Percentiles rank a stretch among this genome's conserved stretches.
Conservation (phyloP, 1,140 invertebrate genomes). For the Drosophila rufa region DNA sequence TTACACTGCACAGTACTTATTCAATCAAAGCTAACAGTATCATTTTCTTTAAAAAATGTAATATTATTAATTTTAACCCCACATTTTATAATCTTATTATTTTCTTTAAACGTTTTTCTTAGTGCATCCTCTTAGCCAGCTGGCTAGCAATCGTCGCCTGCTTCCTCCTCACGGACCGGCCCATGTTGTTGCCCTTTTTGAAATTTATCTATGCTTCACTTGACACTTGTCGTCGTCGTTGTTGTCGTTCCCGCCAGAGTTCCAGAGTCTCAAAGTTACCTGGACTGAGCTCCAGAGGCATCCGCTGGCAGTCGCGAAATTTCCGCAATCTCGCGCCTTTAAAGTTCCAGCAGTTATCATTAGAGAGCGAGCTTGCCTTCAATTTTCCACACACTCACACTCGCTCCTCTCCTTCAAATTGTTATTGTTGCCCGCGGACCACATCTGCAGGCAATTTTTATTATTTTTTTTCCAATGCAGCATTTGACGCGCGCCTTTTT, state of each 20-base stretch:
- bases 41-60: neutral
- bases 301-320: slow-evolving; percentile 57
- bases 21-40: neutral
- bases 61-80: no score
- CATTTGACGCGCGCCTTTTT: slow-evolving; percentile 65
- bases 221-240: slow-evolving; percentile 74
- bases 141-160: slow-evolving; percentile 39
- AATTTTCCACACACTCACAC: slow-evolving; percentile 72
- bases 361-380: slow-evolving; percentile 68
- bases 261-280: slow-evolving; percentile 2
- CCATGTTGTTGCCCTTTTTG: slow-evolving; percentile 79
- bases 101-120: neutral
- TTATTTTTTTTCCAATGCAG: slow-evolving; percentile 11
- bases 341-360: slow-evolving; percentile 81
- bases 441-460: slow-evolving; percentile 49
- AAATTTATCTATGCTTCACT: slow-evolving; percentile 82
- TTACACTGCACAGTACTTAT: no score
- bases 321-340: slow-evolving; percentile 79
- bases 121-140: slow-evolving; percentile 11
- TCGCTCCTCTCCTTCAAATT: slow-evolving; percentile 18
- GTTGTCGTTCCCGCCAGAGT: slow-evolving; percentile 15
- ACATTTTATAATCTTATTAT: no score
- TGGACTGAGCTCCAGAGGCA: neutral
- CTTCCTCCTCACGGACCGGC: slow-evolving; percentile 23
- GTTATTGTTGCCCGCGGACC: slow-evolving; percentile 51